phyloP scores from a whole-genome alignment of 2,888 invertebrate species.

The Xiphydria camelus region DNA sequence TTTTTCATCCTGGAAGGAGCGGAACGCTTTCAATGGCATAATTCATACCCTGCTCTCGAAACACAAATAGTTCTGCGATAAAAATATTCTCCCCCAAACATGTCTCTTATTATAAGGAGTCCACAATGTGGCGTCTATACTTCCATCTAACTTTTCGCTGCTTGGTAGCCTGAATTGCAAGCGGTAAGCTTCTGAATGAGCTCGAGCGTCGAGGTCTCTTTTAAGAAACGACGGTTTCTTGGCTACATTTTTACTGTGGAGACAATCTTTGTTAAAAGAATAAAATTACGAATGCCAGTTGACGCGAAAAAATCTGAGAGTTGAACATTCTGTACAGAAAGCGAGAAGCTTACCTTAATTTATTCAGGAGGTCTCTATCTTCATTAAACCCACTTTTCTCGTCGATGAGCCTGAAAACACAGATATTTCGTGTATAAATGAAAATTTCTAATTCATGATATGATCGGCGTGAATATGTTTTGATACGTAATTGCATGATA shows the following conservation, averaged over 20 bases:
- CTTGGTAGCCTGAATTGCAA: conserved; percentile 83
- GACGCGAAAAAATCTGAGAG: conserved; percentile 4
- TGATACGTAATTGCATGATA: conserved; percentile 16
- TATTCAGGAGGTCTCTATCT: conserved; percentile 81
- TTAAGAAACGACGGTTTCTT: conserved; percentile 91
- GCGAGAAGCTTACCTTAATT: conserved; percentile 65
- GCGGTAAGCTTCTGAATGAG: conserved; percentile 90
- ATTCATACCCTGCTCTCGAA: conserved; percentile 96
- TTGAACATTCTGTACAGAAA: conserved; percentile 4
- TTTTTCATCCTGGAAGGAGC: no score
- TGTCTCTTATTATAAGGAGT: conserved; percentile 93
- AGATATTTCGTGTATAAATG: conserved; percentile 11
- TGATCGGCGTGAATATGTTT: not conserved
- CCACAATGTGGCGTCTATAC: conserved; percentile 88
- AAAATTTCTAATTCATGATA: not conserved
- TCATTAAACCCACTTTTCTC: conserved; percentile 90
- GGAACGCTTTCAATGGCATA: no score
- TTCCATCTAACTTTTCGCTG: conserved; percentile 91
- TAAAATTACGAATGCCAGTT: conserved; percentile 4
- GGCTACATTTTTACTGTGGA: conserved; percentile 85
- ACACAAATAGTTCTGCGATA: conserved; percentile 94
- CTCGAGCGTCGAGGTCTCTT: conserved; percentile 91
- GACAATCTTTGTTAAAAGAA: no score
- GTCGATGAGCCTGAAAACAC: conserved; percentile 75
- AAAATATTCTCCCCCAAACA: conserved; percentile 84